phyloP scores from a whole-genome alignment of 2,797 vertebrate genomes.

The Nothura maculosa region DNA sequence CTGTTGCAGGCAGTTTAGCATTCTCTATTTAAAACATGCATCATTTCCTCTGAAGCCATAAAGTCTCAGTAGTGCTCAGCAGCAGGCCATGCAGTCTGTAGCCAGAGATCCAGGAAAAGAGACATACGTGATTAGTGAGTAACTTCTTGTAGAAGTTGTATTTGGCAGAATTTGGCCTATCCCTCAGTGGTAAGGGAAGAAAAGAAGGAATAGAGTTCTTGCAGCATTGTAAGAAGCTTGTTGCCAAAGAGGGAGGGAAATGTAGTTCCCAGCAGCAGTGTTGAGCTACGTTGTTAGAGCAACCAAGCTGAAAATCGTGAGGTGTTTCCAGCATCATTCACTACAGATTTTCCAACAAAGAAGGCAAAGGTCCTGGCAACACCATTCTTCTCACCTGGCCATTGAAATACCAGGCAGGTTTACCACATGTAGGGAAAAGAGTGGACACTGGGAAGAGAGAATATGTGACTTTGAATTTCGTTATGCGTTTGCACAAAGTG shows the following conservation, averaged over 20 bases:
- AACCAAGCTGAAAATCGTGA: background rate
- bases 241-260: background rate
- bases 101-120: background rate
- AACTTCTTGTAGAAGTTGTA: background rate
- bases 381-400: background rate
- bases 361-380: background rate
- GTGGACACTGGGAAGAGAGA: background rate
- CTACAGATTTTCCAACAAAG: background rate
- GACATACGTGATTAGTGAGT: rapidly evolving
- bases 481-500: background rate
- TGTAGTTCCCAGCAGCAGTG: background rate
- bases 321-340: background rate
- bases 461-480: background rate
- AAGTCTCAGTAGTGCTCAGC: background rate
- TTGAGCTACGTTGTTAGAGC: background rate
- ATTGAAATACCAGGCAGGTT: background rate
- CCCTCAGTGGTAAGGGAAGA: background rate
- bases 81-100: background rate
- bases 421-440: background rate
- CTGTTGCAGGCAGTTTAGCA: background rate
- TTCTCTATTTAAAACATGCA: background rate
- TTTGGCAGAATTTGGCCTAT: background rate
- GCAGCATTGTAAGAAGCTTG: background rate
- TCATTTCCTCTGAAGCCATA: background rate
- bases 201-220: background rate